Percentiles rank a stretch among this genome's conserved stretches.
Evolutionary conservation across 2,888 invertebrate species (phyloP).

Genomic region (Ormyrus rosae): DNA sequence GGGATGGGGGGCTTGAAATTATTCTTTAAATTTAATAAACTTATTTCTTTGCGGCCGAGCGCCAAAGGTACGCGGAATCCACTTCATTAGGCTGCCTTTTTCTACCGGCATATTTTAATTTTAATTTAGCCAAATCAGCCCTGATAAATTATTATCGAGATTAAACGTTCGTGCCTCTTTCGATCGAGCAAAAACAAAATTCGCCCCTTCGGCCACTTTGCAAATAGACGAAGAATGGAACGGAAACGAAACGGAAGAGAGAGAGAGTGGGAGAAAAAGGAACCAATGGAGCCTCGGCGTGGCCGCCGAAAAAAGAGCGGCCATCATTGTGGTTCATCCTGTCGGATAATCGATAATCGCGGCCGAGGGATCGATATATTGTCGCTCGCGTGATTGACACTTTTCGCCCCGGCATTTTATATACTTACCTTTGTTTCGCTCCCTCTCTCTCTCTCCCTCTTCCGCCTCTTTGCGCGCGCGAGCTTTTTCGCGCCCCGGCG

Average conservation of each 20-base stretch:
- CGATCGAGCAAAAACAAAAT: no score
- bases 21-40: conserved; percentile 50
- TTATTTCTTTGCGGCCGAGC: conserved; percentile 15
- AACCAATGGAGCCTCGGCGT: conserved; percentile 38
- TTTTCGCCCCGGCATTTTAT: conserved; percentile 1
- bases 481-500: no score
- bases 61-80: not conserved
- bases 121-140: not conserved
- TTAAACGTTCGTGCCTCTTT: no score
- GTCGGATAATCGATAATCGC: conserved; percentile 53
- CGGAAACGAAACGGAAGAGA: not conserved
- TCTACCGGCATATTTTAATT: not conserved
- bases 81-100: conserved; percentile 4
- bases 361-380: conserved; percentile 47
- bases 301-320: conserved; percentile 27
- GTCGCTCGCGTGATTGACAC: not conserved
- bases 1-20: conserved; percentile 3
- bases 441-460: not conserved
- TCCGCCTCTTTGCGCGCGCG: no score
- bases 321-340: conserved; percentile 19
- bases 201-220: no score
- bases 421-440: conserved; percentile 50
- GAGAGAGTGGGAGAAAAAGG: not conserved
- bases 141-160: no score
- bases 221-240: no score